Conservation (phyloP, 2,888 invertebrate species). For the Pemphredon lugubris region DNA sequence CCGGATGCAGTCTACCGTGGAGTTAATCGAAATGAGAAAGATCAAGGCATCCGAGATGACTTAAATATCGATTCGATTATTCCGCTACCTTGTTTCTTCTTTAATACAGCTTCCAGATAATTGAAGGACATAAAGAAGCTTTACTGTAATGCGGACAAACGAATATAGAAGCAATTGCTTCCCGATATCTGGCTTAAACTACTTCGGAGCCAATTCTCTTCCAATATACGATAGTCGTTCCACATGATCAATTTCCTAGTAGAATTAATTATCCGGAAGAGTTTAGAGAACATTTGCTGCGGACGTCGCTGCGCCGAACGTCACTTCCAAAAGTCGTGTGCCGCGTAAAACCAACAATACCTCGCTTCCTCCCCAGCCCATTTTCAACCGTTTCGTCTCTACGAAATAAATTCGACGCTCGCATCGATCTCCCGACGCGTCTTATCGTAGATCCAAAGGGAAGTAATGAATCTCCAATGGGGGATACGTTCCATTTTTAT, state of each 20-base stretch:
- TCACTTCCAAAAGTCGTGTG: too few species aligned
- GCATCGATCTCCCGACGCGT: background rate
- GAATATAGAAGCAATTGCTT: background rate
- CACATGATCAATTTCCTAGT: background rate
- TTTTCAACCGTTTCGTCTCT: too few species aligned
- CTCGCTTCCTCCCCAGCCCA: too few species aligned
- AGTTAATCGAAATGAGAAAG: background rate
- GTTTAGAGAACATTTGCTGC: background rate
- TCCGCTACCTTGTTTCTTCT: background rate
- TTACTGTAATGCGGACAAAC: background rate
- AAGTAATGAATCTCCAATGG: background rate
- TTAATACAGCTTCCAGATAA: background rate
- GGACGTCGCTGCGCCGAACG: too few species aligned
- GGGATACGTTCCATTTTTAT: background rate
- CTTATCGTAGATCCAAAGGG: background rate
- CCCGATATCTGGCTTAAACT: background rate
- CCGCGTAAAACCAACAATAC: too few species aligned
- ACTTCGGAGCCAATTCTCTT: slow-evolving; percentile 5
- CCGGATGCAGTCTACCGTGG: too few species aligned
- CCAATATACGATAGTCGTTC: background rate
- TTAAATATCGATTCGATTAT: background rate
- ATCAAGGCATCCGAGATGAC: background rate
- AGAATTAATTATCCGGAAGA: background rate
- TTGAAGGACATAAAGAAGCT: slow-evolving; percentile 18
- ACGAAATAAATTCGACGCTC: too few species aligned